Percentiles rank a stretch among this genome's conserved stretches.
These are phyloP conservation scores for Anorthoa munda DNA, from an alignment of 2,888 invertebrate genomes.

Conservation along the genomic window DNA sequence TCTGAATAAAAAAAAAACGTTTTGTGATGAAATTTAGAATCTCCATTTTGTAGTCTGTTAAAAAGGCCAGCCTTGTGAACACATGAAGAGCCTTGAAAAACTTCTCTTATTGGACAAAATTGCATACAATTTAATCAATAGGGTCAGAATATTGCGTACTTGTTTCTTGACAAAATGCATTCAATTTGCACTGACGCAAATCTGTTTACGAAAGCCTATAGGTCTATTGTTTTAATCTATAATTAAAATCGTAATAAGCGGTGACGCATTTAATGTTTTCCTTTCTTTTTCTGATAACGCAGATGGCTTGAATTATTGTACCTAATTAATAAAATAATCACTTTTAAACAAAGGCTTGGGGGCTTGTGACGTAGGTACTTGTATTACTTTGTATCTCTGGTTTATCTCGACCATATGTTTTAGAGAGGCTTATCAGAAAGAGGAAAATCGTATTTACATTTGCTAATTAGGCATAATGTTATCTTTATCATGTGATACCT, in stretches of 20 bases:
- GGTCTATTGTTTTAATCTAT: slow-evolving; percentile 36
- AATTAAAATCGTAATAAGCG: slow-evolving; percentile 21
- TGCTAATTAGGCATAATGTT: slow-evolving; percentile 8
- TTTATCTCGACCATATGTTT: slow-evolving; percentile 38
- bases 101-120: background rate
- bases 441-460: slow-evolving; percentile 28
- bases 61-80: too few species aligned
- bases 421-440: slow-evolving; percentile 17
- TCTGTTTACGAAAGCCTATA: slow-evolving; percentile 27
- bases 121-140: background rate
- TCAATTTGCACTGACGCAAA: slow-evolving; percentile 30
- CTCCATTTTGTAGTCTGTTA: too few species aligned
- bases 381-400: slow-evolving; percentile 19
- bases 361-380: slow-evolving; percentile 23
- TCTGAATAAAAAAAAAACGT: too few species aligned
- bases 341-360: slow-evolving; percentile 21
- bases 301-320: slow-evolving; percentile 35
- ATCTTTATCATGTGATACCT: slow-evolving; percentile 1
- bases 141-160: slow-evolving; percentile 25
- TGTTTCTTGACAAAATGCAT: slow-evolving; percentile 14
- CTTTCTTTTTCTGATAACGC: slow-evolving; percentile 53
- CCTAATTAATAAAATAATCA: slow-evolving; percentile 31
- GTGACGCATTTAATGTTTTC: slow-evolving; percentile 40
- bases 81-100: background rate
- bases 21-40: too few species aligned